Base-by-base conservation (phyloP, 2,113 vertebrate species). In the Alouatta palliata region DNA sequence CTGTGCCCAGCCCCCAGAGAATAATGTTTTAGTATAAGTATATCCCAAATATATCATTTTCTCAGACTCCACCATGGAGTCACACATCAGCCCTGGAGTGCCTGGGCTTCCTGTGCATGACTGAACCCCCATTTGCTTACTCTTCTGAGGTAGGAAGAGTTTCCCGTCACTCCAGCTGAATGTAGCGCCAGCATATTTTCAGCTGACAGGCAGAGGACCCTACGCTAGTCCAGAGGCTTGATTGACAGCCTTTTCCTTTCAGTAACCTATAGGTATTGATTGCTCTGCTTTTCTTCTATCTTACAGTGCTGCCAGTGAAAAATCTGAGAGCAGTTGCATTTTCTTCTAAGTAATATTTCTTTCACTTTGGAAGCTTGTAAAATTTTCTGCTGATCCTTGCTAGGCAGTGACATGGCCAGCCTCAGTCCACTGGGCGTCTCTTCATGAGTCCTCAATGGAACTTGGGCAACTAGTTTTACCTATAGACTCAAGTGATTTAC, bases 391-490 rank as follows among this genome's bases (percentile, higher is more conserved):
- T 91, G 70, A 75, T 9, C 23, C 58, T 6, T 61, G 49, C 56
- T 9, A 6, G 40, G 14, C 25, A 40, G 81, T 6, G 56, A 0
- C 30, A 19, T 23, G 76, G 10, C 43, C 73, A 54, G 6, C 21
- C 45, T 9, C 1, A 27, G 25, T 47, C 45, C 30, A 52, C 1
- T 6, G 45, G n/a, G 2, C 0, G 0, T n/a, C 61, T 37, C 73
- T 37, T 58, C 16, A 0, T 6, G 58, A 64, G 58, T 5, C 87
- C 19, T 45, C 47, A 5, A 13, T 16, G 27, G 71, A 30, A 1
- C 3, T 5, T 12, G 8, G 25, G 19, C 6, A 12, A 12, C n/a
- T 0, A 4, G 25, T 7, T 66, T 12, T 66, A 6, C 32, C 52
- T 30, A 8, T 0, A 23, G 21, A 25, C 47, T 8, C 49, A 2